A percentile compares a stretch with the other conserved stretches of the same genome.
phyloP scores from a whole-genome alignment of 2,797 vertebrate species.

The Bradypodion pumilum region DNA sequence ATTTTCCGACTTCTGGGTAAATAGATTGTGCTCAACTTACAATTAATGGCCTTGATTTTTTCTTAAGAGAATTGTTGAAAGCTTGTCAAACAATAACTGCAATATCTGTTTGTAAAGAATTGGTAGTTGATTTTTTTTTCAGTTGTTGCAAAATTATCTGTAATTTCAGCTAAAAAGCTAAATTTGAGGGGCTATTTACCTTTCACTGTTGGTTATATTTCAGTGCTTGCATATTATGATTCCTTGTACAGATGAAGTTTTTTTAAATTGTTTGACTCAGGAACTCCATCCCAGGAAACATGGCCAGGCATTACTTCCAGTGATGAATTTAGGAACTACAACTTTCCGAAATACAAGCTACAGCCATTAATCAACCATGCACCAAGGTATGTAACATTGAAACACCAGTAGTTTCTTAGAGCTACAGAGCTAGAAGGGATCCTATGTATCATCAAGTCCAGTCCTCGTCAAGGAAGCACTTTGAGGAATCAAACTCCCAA shows the following conservation, averaged over 20 bases:
- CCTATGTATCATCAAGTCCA: too few species aligned
- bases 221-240: neutral
- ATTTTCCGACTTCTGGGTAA: constrained; percentile 97
- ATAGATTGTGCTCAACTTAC: constrained; percentile 37
- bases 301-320: constrained; percentile 94
- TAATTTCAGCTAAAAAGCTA: neutral
- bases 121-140: neutral
- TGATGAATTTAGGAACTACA: constrained; percentile 97
- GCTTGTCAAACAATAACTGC: constrained; percentile 7
- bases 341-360: constrained; percentile 95
- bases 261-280: constrained; percentile 72
- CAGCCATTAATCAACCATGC: constrained; percentile 96
- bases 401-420: too few species aligned
- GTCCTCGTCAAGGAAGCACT: too few species aligned
- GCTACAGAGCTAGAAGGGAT: too few species aligned
- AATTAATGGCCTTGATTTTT: neutral
- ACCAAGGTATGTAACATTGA: constrained; percentile 84
- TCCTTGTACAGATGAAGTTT: constrained; percentile 28
- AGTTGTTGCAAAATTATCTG: constrained; percentile 8
- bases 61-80: neutral
- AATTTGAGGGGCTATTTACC: neutral
- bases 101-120: neutral
- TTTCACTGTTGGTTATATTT: neutral
- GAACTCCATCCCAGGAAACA: constrained; percentile 93
- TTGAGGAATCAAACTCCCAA: too few species aligned